Base-by-base conservation (phyloP, 1,140 invertebrate genomes). In the Anastrepha ludens region DNA sequence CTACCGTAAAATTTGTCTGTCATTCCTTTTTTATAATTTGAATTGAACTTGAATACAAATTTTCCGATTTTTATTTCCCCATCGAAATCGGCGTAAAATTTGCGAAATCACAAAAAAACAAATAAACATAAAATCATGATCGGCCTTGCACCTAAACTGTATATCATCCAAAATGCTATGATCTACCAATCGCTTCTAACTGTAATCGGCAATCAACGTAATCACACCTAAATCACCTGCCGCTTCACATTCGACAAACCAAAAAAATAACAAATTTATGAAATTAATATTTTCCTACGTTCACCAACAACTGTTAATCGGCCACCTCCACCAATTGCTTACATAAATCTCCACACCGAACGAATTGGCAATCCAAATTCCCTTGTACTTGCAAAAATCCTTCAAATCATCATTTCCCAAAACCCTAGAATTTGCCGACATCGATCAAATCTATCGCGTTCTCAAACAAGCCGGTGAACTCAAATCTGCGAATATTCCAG, bases 381-480 rank as follows among this genome's bases (percentile, higher is more conserved):
- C 50, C 50, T 8, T 55, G 50, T 6, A 6, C 50, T 6, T 55
- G 11, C 50, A 55, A 55, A 13, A 85, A 29, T 29, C 29, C 55
- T 59, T 60, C 60, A 62, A n/a, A 81, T 11, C 47, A 44, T 74
- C 15, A 13, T 62, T 67, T 7, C 29, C n/a, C 29, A 67, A 11
- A 1, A 62, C 2, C 17, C n/a, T 58, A 93, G 92, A 93, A 91
- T 90, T 93, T 88, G 93, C 92, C 94, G 96, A 97, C 95, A 96
- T 97, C 94, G 97, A 98, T 95, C 96, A 96, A 94, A 97, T 97
- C 92, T 98, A 98, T 94, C 97, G 97, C 95, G 97, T 98, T 92
- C 95, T 98, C 94, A 98, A 98, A 95, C 97, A 98, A 94, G 97
- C 97, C 90, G 97, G 97, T 90, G 97, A 98, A 95, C 96, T 98